Evolutionary conservation across 2,888 invertebrate species (phyloP).

Genomic region (Tortrix viridana): DNA sequence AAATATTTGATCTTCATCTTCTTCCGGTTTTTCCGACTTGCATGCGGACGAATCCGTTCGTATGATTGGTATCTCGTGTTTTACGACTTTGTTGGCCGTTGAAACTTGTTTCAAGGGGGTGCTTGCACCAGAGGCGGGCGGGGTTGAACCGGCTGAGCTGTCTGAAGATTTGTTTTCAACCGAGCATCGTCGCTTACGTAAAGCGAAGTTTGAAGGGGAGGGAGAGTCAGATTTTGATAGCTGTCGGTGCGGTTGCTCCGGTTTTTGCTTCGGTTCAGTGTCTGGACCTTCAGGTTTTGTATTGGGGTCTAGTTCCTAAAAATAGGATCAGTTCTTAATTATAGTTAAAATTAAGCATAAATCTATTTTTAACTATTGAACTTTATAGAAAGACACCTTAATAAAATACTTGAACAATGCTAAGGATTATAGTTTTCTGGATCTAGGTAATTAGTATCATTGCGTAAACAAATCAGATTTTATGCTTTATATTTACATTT

Average conservation of each 20-base stretch:
- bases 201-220: conserved; percentile 75
- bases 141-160: conserved; percentile 85
- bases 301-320: conserved; percentile 10
- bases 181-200: conserved; percentile 86
- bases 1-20: conserved; percentile 68
- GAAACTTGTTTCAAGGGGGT: conserved; percentile 79
- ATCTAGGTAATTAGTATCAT: no score
- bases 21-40: conserved; percentile 64
- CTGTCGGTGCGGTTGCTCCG: conserved; percentile 62
- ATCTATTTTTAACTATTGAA: no score
- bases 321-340: not conserved
- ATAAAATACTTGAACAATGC: no score
- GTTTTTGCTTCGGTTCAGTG: conserved; percentile 73
- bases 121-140: conserved; percentile 84
- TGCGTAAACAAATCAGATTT: no score
- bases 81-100: conserved; percentile 51
- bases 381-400: no score
- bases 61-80: conserved; percentile 77
- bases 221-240: conserved; percentile 60
- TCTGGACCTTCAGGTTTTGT: conserved; percentile 63
- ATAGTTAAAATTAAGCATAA: not conserved
- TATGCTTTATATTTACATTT: no score
- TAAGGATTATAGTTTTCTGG: no score
- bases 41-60: conserved; percentile 77
- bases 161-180: conserved; percentile 85